phyloP scores from a whole-genome alignment of 2,797 vertebrate species.

The Sebastes kiyomatsui region DNA sequence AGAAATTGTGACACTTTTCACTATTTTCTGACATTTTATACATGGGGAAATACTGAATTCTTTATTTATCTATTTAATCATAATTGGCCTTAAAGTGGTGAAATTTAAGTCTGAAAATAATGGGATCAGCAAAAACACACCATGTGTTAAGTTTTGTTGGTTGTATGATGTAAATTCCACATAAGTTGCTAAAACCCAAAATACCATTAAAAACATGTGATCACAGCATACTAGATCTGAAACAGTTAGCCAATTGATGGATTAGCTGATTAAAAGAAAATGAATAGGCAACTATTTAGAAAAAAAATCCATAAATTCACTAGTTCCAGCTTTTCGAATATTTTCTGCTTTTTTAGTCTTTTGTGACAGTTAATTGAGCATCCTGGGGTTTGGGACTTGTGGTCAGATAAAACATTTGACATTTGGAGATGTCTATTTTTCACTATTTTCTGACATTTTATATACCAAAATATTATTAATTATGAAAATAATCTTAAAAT shows the following conservation, averaged over 20 bases:
- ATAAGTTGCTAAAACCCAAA: neutral
- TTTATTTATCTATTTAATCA: neutral
- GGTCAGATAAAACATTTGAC: neutral
- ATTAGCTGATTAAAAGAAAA: neutral
- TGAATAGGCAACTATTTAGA: neutral
- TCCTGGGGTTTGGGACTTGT: neutral
- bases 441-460: neutral
- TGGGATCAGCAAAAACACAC: neutral
- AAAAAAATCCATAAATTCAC: neutral
- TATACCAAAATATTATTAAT: neutral
- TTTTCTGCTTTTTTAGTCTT: neutral
- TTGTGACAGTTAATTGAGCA: neutral
- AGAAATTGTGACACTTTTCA: no score
- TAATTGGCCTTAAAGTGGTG: neutral
- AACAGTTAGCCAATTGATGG: neutral
- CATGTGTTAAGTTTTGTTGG: neutral
- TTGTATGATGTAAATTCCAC: neutral
- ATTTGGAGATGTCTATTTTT: neutral
- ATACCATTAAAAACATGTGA: neutral
- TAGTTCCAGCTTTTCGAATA: neutral
- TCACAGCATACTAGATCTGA: neutral
- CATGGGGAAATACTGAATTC: neutral
- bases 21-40: no score
- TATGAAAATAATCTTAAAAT: neutral
- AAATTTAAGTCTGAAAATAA: neutral